Percentiles rank a stretch among this genome's conserved stretches.
These are phyloP conservation scores for Marasmarcha lunaedactyla DNA, from an alignment of 2,888 invertebrate genomes.

Conservation along the genomic window DNA sequence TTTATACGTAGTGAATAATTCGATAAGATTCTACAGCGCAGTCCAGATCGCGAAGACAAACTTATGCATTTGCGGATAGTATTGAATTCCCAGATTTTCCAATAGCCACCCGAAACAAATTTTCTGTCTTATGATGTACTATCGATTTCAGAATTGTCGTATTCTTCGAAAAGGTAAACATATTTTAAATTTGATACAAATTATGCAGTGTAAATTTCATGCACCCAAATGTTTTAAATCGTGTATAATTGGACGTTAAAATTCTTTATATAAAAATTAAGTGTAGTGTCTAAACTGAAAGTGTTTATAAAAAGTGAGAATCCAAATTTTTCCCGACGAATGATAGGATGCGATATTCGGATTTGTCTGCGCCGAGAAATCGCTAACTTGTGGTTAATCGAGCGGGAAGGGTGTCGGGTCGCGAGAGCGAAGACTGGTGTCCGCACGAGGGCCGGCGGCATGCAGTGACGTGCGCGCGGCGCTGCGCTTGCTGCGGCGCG, in stretches of 20 bases:
- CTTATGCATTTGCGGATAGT: neutral
- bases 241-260: no score
- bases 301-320: no score
- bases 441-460: slow-evolving; percentile 66
- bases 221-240: no score
- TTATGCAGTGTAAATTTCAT: no score
- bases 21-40: neutral
- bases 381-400: slow-evolving; percentile 31
- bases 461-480: slow-evolving; percentile 66
- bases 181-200: neutral
- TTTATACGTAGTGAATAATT: slow-evolving; percentile 18
- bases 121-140: neutral
- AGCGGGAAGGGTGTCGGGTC: slow-evolving; percentile 66
- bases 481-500: slow-evolving; percentile 67
- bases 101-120: no score
- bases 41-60: neutral
- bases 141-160: neutral
- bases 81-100: neutral
- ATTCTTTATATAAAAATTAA: no score
- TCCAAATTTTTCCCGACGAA: slow-evolving; percentile 21
- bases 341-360: slow-evolving; percentile 54
- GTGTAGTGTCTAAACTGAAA: no score
- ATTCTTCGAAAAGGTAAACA: neutral
- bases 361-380: slow-evolving; percentile 44
- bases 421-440: slow-evolving; percentile 67